Base-by-base conservation (phyloP, 2,797 vertebrate species). In the Chromis chromis region DNA sequence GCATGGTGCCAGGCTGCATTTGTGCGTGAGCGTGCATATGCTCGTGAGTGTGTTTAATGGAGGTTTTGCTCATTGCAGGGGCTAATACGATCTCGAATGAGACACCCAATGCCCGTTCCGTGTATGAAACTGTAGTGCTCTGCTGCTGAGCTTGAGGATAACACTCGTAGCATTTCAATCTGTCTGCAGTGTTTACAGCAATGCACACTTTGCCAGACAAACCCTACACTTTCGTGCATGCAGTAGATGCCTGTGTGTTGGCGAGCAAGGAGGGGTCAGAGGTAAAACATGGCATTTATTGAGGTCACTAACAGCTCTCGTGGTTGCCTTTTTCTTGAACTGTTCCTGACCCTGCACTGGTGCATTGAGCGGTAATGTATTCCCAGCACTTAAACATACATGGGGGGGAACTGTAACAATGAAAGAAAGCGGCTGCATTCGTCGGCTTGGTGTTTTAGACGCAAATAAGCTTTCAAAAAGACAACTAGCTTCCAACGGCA, bases 131-230 rank as follows among this genome's bases (percentile, higher is more conserved):
- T 64, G 62, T 60, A 68, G 62, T 28, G 63, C 44, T 11, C 65
- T 74, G 50, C 70, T 78, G 42, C 79, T 50, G 79, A 83, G 78
- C 70, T 73, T 60, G 28, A 85, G 65, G 67, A 80, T 36, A 68
- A 80, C 61, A 53, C 50, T 69, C 31, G 44, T 8, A 75, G 78
- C 68, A 75, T 87, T 76, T 85, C 46, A 71, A 76, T 71, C 64
- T 61, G 40, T 56, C 65, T 74, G 76, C 52, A 2, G 67, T 64
- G 60, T 67, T 86, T 55, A 65, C 49, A 79, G 54, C 70, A 53
- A 25, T 46, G 42, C 52, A 70, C 49, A 17, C 12, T 28, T 60
- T 33, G 3, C 59, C 49, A 22, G 13, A 9, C 66, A 77, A 64
- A 65, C n/a, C 33, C 31, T 19, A 13, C 42, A 22, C 21, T 42